Conservation (phyloP, 1,140 invertebrate species). For the Saxidomus purpurata region DNA sequence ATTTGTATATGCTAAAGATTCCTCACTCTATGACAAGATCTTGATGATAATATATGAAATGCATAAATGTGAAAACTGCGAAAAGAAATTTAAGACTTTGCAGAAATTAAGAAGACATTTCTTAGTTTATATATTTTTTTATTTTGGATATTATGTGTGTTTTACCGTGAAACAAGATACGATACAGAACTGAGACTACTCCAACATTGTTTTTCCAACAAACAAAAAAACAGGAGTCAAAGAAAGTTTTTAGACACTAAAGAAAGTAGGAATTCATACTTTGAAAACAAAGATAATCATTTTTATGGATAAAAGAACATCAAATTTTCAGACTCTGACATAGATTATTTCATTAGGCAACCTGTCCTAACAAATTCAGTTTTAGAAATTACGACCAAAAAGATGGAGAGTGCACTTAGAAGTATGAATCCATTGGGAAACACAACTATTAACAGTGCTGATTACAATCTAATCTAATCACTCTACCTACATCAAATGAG, state of each 20-base stretch:
- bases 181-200: constrained; percentile 17
- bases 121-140: background rate
- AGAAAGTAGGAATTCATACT: background rate
- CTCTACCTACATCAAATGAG: background rate
- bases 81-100: constrained; percentile 1
- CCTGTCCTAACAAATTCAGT: background rate
- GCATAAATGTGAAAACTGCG: constrained; percentile 1
- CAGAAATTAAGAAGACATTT: constrained; percentile 20
- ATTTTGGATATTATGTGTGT: constrained; percentile 30
- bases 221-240: background rate
- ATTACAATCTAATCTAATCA: background rate
- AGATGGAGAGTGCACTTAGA: background rate
- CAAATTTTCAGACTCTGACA: background rate
- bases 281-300: background rate
- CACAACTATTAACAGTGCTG: background rate
- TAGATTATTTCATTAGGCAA: background rate
- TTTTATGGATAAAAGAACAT: background rate
- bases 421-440: too few relatives aligned
- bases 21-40: too few relatives aligned
- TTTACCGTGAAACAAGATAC: background rate
- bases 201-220: constrained; percentile 12
- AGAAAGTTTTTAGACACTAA: background rate
- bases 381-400: background rate
- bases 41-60: background rate
- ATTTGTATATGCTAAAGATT: too few relatives aligned